phyloP scores from a whole-genome alignment of 2,888 invertebrate genomes.

The Erebia epiphron region DNA sequence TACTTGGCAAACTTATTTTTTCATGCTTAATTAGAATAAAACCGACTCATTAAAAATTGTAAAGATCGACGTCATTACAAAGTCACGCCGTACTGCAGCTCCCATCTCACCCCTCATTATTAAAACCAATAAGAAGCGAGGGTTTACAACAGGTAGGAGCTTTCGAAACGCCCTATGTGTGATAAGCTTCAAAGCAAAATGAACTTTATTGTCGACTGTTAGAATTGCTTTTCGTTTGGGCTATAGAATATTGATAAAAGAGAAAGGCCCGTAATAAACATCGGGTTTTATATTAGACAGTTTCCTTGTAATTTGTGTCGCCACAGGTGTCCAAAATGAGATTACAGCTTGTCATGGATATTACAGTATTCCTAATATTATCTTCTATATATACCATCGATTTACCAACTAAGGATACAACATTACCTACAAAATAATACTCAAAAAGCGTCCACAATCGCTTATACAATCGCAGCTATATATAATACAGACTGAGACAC shows the following conservation, averaged over 20 bases:
- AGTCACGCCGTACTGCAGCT: constrained; percentile 60
- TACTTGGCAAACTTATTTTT: no score
- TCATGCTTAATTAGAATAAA: no score
- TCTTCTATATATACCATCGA: no score
- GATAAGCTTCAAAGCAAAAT: constrained; percentile 42
- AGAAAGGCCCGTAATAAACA: constrained; percentile 63
- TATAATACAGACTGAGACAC: no score
- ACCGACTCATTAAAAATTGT: not conserved
- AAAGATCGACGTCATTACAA: constrained; percentile 56
- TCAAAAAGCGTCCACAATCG: no score
- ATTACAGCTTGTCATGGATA: constrained; percentile 27
- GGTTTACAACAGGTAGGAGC: constrained; percentile 58
- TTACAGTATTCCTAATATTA: not conserved
- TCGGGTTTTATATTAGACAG: constrained; percentile 52
- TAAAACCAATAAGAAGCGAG: constrained; percentile 80
- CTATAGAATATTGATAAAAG: constrained; percentile 48
- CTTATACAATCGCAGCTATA: no score
- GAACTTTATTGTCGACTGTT: constrained; percentile 38
- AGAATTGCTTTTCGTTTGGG: constrained; percentile 43
- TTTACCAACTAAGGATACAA: no score
- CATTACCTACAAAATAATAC: no score
- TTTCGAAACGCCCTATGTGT: constrained; percentile 66
- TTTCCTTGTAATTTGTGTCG: constrained; percentile 45
- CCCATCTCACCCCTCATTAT: constrained; percentile 69
- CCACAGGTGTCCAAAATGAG: constrained; percentile 45